These are phyloP conservation scores for Drosophila burlai DNA, from an alignment of 1,140 invertebrate genomes.

Conservation along the genomic window DNA sequence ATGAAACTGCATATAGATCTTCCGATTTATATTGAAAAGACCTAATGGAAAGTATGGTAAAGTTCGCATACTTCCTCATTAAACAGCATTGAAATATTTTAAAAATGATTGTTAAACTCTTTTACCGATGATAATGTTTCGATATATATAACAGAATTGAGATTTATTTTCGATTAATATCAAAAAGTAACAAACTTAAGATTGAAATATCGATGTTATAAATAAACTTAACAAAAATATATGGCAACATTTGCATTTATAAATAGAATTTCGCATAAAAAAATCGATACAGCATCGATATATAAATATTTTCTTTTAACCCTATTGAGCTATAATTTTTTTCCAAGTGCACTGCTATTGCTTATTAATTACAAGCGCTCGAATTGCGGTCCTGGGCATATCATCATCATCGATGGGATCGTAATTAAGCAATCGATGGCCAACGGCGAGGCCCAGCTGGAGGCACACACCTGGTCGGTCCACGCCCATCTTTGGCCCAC, in stretches of 20 bases:
- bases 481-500: slow-evolving; percentile 26
- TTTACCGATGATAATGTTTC: too few species aligned
- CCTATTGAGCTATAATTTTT: not conserved
- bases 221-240: not conserved
- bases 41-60: too few species aligned
- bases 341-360: not conserved
- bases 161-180: too few species aligned
- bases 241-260: not conserved
- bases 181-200: too few species aligned
- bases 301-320: not conserved
- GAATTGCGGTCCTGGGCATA: not conserved
- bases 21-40: not conserved
- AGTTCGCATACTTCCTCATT: not conserved
- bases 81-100: not conserved
- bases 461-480: slow-evolving; percentile 10
- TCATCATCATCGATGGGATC: slow-evolving; percentile 7
- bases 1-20: not conserved
- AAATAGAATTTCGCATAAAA: not conserved
- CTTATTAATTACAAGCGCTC: slow-evolving; percentile 20
- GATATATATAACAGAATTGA: too few species aligned
- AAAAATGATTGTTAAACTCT: too few species aligned
- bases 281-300: not conserved
- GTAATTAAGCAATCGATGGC: slow-evolving; percentile 42
- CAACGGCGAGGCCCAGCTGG: not conserved
- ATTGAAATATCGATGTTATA: not conserved